Evolutionary conservation across 1,140 invertebrate species (phyloP).

Genomic region (Zelostemma sp.): DNA sequence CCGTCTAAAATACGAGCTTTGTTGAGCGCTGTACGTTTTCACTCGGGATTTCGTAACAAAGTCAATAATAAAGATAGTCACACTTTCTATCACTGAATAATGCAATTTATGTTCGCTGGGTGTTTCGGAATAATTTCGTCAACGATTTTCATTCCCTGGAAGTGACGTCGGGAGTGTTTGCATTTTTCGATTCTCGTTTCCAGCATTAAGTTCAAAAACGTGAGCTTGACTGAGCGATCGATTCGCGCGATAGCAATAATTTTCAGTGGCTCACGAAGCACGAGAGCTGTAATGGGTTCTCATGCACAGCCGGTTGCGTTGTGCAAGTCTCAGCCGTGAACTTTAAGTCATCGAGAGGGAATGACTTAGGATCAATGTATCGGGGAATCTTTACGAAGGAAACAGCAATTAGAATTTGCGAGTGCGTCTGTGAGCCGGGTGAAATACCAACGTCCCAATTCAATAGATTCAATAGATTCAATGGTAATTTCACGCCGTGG

Average conservation of each 20-base stretch:
- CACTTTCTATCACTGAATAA: conserved; percentile 4
- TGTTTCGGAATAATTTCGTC: neutral
- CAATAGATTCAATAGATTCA: neutral
- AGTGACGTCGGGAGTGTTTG: too few species aligned
- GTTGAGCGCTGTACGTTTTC: conserved; percentile 1
- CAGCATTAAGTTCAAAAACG: conserved; percentile 44
- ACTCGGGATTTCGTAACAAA: neutral
- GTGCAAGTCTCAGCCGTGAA: conserved; percentile 52
- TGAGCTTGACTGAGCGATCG: conserved; percentile 43
- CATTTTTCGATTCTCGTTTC: conserved; percentile 2
- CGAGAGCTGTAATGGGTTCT: conserved; percentile 47
- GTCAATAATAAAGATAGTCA: conserved; percentile 5
- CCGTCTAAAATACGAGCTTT: too few species aligned
- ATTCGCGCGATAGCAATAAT: conserved; percentile 45
- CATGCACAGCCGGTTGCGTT: conserved; percentile 41
- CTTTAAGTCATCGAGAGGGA: conserved; percentile 46
- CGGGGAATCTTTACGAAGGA: conserved; percentile 20
- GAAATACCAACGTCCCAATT: conserved; percentile 5
- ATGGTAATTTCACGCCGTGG: neutral
- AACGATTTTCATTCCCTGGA: too few species aligned
- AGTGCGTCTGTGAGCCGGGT: neutral
- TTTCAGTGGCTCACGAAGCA: conserved; percentile 32
- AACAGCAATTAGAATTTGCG: conserved; percentile 10
- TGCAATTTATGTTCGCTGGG: neutral
- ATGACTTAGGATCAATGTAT: conserved; percentile 40